Conservation (phyloP, 92 coral and sea anemone genomes). For the Palythoa grandis region DNA sequence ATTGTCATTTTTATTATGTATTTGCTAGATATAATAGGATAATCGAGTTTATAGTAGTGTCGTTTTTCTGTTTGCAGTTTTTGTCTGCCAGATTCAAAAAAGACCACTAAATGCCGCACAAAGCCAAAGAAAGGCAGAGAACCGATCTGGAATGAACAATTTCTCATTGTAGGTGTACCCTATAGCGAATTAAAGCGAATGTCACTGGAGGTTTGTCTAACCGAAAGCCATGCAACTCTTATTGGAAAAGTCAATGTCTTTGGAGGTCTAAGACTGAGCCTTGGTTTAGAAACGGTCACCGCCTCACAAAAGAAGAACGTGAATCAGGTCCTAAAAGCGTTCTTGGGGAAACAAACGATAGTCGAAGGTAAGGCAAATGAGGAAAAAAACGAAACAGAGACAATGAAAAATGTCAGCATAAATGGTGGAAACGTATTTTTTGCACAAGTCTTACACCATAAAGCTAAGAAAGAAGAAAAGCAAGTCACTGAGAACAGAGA, state of each 20-base stretch:
- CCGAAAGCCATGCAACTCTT: constrained; percentile 63
- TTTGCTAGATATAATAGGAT: no score
- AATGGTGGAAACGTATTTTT: neutral
- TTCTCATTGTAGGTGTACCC: constrained; percentile 80
- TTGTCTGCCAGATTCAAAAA: constrained; percentile 83
- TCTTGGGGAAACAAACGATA: constrained; percentile 33
- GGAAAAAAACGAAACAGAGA: neutral
- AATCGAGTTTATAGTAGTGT: no score
- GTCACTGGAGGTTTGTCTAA: constrained; percentile 84
- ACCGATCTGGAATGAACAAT: constrained; percentile 93
- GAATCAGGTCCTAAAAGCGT: constrained; percentile 52
- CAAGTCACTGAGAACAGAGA: neutral
- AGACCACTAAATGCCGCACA: constrained; percentile 86
- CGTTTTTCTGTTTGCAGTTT: constrained; percentile 60
- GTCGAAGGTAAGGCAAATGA: constrained; percentile 9
- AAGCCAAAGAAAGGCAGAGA: constrained; percentile 74
- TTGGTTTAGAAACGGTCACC: constrained; percentile 68
- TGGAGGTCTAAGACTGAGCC: constrained; percentile 87
- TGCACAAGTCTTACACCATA: constrained; percentile 15
- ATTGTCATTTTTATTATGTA: no score
- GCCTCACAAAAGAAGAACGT: constrained; percentile 69
- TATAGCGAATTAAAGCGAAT: constrained; percentile 73
- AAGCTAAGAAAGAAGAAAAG: constrained; percentile 8
- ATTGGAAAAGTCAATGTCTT: constrained; percentile 66
- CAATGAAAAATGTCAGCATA: constrained; percentile 5